Evolutionary conservation across 1,140 invertebrate species (phyloP).

Genomic region (Platorchestia sp.): DNA sequence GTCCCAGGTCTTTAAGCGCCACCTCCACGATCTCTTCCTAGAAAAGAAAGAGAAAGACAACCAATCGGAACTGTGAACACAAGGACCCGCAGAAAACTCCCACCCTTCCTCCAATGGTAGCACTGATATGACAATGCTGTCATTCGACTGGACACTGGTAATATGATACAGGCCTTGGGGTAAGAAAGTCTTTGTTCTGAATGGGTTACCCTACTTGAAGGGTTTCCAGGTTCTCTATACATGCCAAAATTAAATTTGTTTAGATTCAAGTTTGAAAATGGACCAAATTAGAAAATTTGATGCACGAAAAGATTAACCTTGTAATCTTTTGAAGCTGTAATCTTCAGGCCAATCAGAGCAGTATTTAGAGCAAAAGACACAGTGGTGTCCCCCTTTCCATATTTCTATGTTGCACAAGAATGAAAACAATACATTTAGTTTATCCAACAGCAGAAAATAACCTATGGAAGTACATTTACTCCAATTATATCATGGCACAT

Average conservation of each 20-base stretch:
- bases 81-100: not conserved
- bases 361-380: not conserved
- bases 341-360: not conserved
- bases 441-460: not conserved
- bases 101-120: not conserved
- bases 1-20: constrained; percentile 85
- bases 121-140: not conserved
- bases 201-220: not conserved
- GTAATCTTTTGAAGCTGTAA: too few relatives aligned
- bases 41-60: constrained; percentile 70
- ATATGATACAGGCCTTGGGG: not conserved
- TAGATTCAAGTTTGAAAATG: too few relatives aligned
- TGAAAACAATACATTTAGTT: not conserved
- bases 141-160: not conserved
- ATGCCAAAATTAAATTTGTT: not conserved
- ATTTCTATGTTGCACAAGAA: not conserved
- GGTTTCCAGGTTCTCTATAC: not conserved
- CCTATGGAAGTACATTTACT: not conserved
- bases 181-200: not conserved
- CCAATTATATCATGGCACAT: not conserved
- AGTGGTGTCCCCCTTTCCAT: not conserved
- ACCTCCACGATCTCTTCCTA: constrained; percentile 87
- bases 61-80: constrained; percentile 37
- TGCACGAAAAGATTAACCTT: too few relatives aligned
- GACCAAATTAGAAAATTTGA: too few relatives aligned